Conservation (phyloP, 2,797 vertebrate species). For the Sebastes itinus region DNA sequence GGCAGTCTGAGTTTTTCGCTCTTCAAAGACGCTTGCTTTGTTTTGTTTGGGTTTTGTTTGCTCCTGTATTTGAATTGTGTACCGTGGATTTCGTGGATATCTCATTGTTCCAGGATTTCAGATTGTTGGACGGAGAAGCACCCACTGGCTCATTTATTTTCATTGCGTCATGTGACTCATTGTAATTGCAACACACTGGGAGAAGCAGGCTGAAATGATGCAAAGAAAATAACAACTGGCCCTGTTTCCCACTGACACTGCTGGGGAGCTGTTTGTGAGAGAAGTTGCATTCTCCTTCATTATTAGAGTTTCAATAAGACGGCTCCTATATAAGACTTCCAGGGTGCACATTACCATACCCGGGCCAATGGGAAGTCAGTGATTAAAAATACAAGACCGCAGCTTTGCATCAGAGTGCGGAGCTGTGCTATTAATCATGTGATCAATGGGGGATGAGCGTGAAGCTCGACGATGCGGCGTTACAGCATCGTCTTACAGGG, state of each 20-base stretch:
- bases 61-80: slow-evolving; percentile 79
- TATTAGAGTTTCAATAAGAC: slow-evolving; percentile 56
- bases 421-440: slow-evolving; percentile 74
- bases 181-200: slow-evolving; percentile 69
- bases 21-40: slow-evolving; percentile 84
- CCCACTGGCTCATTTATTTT: slow-evolving; percentile 82
- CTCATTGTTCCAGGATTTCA: slow-evolving; percentile 83
- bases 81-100: slow-evolving; percentile 82
- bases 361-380: slow-evolving; percentile 61
- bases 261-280: slow-evolving; percentile 50
- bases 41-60: slow-evolving; percentile 84
- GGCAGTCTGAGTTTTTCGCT: slow-evolving; percentile 75
- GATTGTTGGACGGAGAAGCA: slow-evolving; percentile 77
- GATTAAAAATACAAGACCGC: slow-evolving; percentile 72
- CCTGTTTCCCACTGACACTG: slow-evolving; percentile 67
- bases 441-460: slow-evolving; percentile 72
- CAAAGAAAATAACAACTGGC: slow-evolving; percentile 67
- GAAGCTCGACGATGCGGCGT: slow-evolving; percentile 47
- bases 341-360: slow-evolving; percentile 64
- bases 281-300: slow-evolving; percentile 59
- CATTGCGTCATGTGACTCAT: slow-evolving; percentile 77
- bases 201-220: slow-evolving; percentile 57
- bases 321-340: slow-evolving; percentile 41
- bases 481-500: slow-evolving; percentile 63
- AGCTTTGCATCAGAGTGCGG: slow-evolving; percentile 61